Percentiles rank a stretch among this genome's conserved stretches.
These are phyloP conservation scores for Leucoma salicis DNA, from an alignment of 2,888 invertebrate genomes.

Conservation along the genomic window DNA sequence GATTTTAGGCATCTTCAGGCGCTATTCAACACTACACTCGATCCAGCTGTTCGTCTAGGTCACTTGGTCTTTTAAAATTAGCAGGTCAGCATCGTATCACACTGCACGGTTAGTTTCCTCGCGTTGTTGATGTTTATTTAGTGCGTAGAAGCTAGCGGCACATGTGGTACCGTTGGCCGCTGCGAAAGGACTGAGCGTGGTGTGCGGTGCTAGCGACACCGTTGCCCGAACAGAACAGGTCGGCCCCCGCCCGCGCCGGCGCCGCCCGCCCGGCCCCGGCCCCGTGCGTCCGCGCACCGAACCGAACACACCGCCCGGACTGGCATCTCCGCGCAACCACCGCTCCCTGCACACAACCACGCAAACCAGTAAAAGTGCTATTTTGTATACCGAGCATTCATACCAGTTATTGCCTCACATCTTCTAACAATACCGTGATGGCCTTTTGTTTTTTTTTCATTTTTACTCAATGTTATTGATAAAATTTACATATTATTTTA, in stretches of 20 bases:
- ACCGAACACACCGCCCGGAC: conserved; percentile 24
- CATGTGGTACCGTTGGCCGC: conserved; percentile 80
- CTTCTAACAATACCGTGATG: conserved; percentile 42
- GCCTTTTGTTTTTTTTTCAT: too few relatives aligned
- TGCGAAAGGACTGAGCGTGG: conserved; percentile 76
- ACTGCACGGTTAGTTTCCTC: conserved; percentile 74
- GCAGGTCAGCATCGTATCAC: conserved; percentile 76
- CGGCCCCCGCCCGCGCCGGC: conserved; percentile 71
- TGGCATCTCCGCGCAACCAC: conserved; percentile 40
- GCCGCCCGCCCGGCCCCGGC: conserved; percentile 51
- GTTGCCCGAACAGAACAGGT: conserved; percentile 78
- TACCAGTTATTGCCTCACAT: conserved; percentile 40
- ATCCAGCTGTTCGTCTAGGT: conserved; percentile 65
- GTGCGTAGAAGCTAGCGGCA: conserved; percentile 72
- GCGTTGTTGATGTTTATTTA: conserved; percentile 71
- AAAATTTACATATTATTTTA: too few relatives aligned
- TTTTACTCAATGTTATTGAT: not conserved
- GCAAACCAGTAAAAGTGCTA: conserved; percentile 78
- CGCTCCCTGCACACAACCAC: conserved; percentile 50
- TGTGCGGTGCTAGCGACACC: conserved; percentile 77
- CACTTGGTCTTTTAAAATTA: conserved; percentile 70
- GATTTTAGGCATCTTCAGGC: conserved; percentile 92
- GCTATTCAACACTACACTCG: conserved; percentile 69
- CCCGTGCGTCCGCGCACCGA: conserved; percentile 56
- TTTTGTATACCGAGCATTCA: conserved; percentile 50